Percentiles rank a stretch among this genome's conserved stretches.
Conservation (phyloP, 1,140 invertebrate genomes). For the Hylaeus anthracinus region DNA sequence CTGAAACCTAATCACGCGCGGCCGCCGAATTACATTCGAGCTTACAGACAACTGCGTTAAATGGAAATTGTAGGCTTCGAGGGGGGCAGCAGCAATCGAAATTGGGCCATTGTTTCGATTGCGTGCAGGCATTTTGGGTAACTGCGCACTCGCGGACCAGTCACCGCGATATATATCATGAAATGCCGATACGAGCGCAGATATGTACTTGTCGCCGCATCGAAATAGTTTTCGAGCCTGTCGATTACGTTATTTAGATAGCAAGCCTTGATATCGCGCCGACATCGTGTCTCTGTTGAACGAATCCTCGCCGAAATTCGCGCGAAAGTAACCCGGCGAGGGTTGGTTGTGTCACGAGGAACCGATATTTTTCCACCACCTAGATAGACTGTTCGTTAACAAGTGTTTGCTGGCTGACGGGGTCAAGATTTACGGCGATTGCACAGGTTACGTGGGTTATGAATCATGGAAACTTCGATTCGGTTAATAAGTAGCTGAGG, state of each 20-base stretch:
- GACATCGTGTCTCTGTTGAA: conserved; percentile 42
- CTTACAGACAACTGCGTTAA: conserved; percentile 74
- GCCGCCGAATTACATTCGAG: conserved; percentile 70
- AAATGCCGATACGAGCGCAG: conserved; percentile 46
- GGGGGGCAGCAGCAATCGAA: conserved; percentile 59
- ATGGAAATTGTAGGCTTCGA: conserved; percentile 72
- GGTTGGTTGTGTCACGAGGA: conserved; percentile 7
- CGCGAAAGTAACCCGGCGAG: conserved; percentile 1
- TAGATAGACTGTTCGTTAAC: conserved; percentile 57
- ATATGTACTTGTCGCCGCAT: conserved; percentile 48
- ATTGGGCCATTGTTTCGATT: conserved; percentile 75
- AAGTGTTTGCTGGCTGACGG: conserved; percentile 21
- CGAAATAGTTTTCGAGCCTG: conserved; percentile 56
- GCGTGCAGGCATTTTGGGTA: conserved; percentile 65
- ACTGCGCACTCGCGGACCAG: conserved; percentile 40
- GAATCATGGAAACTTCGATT: conserved; percentile 39
- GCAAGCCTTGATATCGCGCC: conserved; percentile 15
- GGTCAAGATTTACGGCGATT: conserved; percentile 46
- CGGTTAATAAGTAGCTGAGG: background rate
- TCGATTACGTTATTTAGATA: conserved; percentile 63
- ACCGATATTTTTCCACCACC: conserved; percentile 51
- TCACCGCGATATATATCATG: conserved; percentile 48
- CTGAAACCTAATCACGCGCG: conserved; percentile 70
- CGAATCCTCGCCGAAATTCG: conserved; percentile 15
- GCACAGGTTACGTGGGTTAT: conserved; percentile 11